A percentile compares a stretch with the other conserved stretches of the same genome.
phyloP scores from a whole-genome alignment of 1,140 invertebrate genomes.

The Habropoda laboriosa region DNA sequence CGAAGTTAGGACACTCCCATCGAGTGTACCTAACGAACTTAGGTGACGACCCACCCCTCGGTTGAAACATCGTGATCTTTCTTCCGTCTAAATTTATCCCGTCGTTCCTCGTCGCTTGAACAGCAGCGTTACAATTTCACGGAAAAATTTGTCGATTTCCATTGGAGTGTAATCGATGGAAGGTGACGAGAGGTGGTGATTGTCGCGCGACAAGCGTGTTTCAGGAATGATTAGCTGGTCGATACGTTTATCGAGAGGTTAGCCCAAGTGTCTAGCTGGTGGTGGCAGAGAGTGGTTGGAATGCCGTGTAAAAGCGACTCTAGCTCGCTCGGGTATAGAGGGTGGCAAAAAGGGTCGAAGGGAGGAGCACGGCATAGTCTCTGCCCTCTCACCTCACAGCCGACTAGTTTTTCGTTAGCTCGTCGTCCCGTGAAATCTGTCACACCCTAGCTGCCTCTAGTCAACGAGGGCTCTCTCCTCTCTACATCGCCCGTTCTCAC shows the following conservation, averaged over 20 bases:
- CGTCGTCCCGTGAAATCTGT: conserved; percentile 78
- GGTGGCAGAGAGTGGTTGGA: conserved; percentile 22
- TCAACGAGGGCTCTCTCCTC: conserved; percentile 21
- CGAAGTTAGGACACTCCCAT: not conserved
- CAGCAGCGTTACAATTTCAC: no score
- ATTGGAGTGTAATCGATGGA: no score
- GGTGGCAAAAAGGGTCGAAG: not conserved
- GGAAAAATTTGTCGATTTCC: no score
- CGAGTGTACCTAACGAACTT: conserved; percentile 16
- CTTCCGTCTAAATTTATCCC: not conserved
- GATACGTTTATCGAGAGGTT: conserved; percentile 47
- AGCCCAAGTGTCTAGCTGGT: conserved; percentile 38
- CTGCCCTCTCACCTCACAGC: conserved; percentile 74
- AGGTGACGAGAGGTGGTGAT: no score
- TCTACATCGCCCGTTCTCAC: conserved; percentile 7
- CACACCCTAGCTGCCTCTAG: conserved; percentile 66
- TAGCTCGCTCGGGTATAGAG: not conserved
- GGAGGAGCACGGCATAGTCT: conserved; percentile 48
- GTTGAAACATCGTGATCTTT: not conserved
- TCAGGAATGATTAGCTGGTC: not conserved
- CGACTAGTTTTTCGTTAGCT: conserved; percentile 79
- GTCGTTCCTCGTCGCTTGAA: not conserved
- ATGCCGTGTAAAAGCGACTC: conserved; percentile 51
- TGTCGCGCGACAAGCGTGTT: not conserved
- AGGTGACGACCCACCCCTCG: not conserved